Evolutionary conservation across 2,888 invertebrate species (phyloP).

Genomic region (Heliothis peltigera): DNA sequence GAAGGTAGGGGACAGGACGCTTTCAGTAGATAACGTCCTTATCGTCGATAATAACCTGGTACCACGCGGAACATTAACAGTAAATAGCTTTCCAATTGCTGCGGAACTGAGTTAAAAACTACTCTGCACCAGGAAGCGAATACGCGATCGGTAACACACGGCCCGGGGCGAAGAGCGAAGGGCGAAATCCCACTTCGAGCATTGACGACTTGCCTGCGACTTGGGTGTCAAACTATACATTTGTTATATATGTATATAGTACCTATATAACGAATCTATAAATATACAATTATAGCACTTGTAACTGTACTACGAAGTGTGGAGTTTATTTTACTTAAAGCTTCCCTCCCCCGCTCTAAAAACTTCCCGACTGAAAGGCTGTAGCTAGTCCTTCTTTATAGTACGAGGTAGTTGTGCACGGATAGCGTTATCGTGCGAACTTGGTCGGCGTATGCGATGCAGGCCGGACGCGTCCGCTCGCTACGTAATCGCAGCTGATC

Average conservation of each 20-base stretch:
- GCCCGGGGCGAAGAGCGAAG: neutral
- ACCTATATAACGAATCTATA: too few relatives aligned
- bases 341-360: too few relatives aligned
- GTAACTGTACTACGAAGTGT: too few relatives aligned
- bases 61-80: constrained; percentile 39
- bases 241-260: too few relatives aligned
- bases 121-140: constrained; percentile 56
- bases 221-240: too few relatives aligned
- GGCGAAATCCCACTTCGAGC: constrained; percentile 9
- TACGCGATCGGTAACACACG: constrained; percentile 36
- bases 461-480: constrained; percentile 17
- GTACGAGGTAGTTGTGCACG: neutral
- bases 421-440: constrained; percentile 23
- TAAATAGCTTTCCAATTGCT: constrained; percentile 52
- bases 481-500: constrained; percentile 34
- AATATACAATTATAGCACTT: too few relatives aligned
- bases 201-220: too few relatives aligned
- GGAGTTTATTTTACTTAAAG: too few relatives aligned
- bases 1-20: neutral
- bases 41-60: constrained; percentile 24
- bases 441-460: neutral
- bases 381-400: constrained; percentile 20
- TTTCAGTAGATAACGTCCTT: neutral
- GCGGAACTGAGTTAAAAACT: constrained; percentile 61
- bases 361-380: neutral